These are phyloP conservation scores for Andricus quercusramuli DNA, from an alignment of 2,888 invertebrate genomes.

Conservation along the genomic window DNA sequence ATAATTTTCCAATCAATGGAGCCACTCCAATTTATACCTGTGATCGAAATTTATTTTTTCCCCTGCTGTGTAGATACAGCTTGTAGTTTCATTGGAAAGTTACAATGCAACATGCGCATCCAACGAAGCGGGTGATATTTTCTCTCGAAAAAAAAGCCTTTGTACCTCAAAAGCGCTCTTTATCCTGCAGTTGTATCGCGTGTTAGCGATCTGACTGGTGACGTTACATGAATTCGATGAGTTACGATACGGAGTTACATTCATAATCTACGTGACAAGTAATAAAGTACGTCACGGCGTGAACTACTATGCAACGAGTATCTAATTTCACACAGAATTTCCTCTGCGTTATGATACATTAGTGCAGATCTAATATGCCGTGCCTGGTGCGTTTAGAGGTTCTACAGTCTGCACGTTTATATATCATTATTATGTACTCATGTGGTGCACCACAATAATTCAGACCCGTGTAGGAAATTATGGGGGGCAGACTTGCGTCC, in stretches of 20 bases:
- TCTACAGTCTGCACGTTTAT: slow-evolving; percentile 7
- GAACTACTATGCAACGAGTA: slow-evolving; percentile 30
- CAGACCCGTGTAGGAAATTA: too few species aligned
- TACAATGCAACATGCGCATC: slow-evolving; percentile 19
- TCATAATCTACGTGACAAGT: slow-evolving; percentile 36
- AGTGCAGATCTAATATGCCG: slow-evolving; percentile 40
- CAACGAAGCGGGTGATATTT: slow-evolving; percentile 29
- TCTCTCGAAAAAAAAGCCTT: slow-evolving; percentile 22
- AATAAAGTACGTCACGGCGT: background rate
- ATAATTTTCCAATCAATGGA: slow-evolving; percentile 2
- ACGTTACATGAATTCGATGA: slow-evolving; percentile 25
- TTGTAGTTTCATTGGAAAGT: slow-evolving; percentile 11
- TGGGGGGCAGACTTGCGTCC: too few species aligned
- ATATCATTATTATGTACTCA: slow-evolving; percentile 42
- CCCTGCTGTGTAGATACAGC: slow-evolving; percentile 23
- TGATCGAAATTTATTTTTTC: slow-evolving; percentile 1
- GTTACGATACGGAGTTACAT: slow-evolving; percentile 32
- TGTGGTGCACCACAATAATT: slow-evolving; percentile 23
- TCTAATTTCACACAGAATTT: slow-evolving; percentile 43
- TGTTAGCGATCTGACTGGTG: slow-evolving; percentile 30
- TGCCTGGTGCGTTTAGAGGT: slow-evolving; percentile 9
- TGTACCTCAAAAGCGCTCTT: slow-evolving; percentile 31
- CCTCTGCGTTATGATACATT: slow-evolving; percentile 39
- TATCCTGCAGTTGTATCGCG: slow-evolving; percentile 28
- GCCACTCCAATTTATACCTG: slow-evolving; percentile 17